A percentile compares a stretch with the other conserved stretches of the same genome.
Evolutionary conservation across 2,113 vertebrate genomes (phyloP).

Genomic region (Lamprologus ornatipinnis): DNA sequence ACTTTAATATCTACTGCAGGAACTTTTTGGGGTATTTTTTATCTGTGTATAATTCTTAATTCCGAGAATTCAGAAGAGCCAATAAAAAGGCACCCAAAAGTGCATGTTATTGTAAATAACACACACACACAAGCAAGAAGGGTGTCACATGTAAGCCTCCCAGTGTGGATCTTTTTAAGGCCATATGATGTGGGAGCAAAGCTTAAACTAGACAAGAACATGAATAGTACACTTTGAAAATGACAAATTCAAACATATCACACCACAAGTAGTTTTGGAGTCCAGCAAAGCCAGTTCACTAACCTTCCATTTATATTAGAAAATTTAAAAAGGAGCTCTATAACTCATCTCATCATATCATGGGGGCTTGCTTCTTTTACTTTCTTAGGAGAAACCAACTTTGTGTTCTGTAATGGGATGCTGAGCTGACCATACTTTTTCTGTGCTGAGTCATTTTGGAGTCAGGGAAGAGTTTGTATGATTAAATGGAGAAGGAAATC

Average conservation of each 20-base stretch:
- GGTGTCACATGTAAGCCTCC: not conserved
- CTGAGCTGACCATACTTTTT: not conserved
- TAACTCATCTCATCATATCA: not conserved
- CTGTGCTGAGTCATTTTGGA: not conserved
- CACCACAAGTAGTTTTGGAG: not conserved
- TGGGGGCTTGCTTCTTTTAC: not conserved
- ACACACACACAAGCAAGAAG: not conserved
- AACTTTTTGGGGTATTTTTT: not conserved
- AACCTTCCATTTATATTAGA: not conserved
- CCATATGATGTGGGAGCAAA: not conserved
- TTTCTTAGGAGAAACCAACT: not conserved
- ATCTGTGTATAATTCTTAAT: not conserved
- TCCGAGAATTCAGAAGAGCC: not conserved
- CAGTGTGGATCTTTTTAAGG: not conserved
- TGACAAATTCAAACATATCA: not conserved
- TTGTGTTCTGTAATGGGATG: not conserved
- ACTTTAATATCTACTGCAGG: not conserved
- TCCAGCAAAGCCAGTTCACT: not conserved
- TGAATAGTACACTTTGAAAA: not conserved
- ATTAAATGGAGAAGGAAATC: not conserved
- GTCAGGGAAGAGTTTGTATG: not conserved
- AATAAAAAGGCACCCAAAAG: not conserved
- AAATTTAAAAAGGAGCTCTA: not conserved
- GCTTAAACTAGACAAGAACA: not conserved
- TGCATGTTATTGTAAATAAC: not conserved